Evolutionary conservation across 2,888 invertebrate genomes (phyloP).

Genomic region (Archips xylosteana): DNA sequence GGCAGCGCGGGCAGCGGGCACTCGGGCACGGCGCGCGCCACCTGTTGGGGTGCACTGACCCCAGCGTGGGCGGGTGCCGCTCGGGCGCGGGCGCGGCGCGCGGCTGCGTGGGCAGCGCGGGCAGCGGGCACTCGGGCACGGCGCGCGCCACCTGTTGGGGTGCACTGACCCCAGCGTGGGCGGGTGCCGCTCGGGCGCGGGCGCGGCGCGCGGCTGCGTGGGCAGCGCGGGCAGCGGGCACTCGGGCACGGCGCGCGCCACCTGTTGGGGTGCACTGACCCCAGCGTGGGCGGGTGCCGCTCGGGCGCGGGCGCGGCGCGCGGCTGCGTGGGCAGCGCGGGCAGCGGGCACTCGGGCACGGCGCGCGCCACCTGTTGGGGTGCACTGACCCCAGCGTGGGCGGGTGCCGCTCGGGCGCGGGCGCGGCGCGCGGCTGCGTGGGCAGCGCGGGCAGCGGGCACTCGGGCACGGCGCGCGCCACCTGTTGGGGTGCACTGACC

Average conservation of each 20-base stretch:
- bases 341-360: conserved; percentile 86
- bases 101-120: conserved; percentile 55
- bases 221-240: conserved; percentile 78
- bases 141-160: conserved; percentile 86
- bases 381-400: conserved; percentile 63
- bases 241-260: conserved; percentile 87
- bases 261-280: conserved; percentile 50
- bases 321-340: conserved; percentile 55
- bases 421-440: conserved; percentile 46
- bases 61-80: conserved; percentile 60
- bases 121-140: conserved; percentile 86
- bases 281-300: conserved; percentile 60
- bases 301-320: conserved; percentile 46
- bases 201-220: conserved; percentile 46
- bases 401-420: conserved; percentile 49
- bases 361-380: conserved; percentile 86
- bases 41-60: conserved; percentile 50
- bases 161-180: conserved; percentile 63
- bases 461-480: conserved; percentile 87
- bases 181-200: conserved; percentile 49
- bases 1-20: conserved; percentile 78
- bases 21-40: conserved; percentile 87
- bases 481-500: conserved; percentile 50
- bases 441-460: conserved; percentile 78
- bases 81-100: conserved; percentile 46